phyloP scores from a whole-genome alignment of 2,888 invertebrate species.

The Apodemia hepburni region DNA sequence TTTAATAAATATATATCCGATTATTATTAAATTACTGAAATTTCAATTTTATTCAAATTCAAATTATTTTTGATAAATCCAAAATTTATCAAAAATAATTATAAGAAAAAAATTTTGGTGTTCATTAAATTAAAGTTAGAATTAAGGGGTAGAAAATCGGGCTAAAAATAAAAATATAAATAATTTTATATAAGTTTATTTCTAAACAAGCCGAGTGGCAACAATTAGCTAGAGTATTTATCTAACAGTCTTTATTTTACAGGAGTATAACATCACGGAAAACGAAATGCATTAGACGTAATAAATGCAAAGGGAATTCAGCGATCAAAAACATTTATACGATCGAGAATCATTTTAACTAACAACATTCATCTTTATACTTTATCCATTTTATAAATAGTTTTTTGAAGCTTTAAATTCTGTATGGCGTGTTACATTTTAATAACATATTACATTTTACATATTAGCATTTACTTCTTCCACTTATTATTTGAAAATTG shows the following conservation, averaged over 20 bases:
- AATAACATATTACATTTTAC: no score
- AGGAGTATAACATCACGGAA: constrained; percentile 70
- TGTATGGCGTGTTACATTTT: no score
- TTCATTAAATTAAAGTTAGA: neutral
- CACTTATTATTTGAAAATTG: no score
- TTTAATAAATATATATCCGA: no score
- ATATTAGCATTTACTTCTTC: no score
- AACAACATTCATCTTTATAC: neutral
- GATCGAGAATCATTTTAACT: constrained; percentile 32
- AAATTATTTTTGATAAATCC: no score
- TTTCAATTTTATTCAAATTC: no score
- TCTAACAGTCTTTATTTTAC: constrained; percentile 77
- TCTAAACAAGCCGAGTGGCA: constrained; percentile 56
- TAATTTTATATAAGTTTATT: constrained; percentile 56
- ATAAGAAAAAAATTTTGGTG: neutral
- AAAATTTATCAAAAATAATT: no score
- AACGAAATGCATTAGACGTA: constrained; percentile 66
- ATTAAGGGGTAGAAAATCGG: neutral
- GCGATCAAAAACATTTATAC: constrained; percentile 39
- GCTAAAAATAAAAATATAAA: constrained; percentile 37
- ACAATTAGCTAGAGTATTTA: constrained; percentile 71
- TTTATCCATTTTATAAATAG: no score
- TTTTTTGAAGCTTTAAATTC: no score
- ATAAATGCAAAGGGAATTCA: constrained; percentile 48
- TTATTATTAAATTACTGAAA: no score